Evolutionary conservation across 2,797 vertebrate species (phyloP).

Genomic region (Poeciliopsis gracilis): DNA sequence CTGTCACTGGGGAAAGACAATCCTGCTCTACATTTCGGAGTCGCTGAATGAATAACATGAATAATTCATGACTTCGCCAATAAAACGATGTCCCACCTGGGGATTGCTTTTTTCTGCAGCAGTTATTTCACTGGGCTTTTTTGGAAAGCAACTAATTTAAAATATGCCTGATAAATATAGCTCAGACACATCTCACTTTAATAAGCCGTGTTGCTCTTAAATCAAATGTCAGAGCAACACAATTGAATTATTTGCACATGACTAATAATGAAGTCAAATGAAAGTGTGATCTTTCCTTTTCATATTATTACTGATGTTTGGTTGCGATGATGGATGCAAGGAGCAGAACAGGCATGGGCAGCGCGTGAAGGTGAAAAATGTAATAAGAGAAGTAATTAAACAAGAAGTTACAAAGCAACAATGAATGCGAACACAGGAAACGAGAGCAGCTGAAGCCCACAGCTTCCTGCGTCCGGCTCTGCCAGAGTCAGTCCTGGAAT

Average conservation of each 20-base stretch:
- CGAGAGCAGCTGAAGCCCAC: neutral
- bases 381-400: neutral
- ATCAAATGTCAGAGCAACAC: constrained; percentile 28
- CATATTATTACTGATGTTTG: neutral
- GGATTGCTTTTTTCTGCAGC: constrained; percentile 49
- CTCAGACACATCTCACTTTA: constrained; percentile 44
- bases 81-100: constrained; percentile 52
- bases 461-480: neutral
- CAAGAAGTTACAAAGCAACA: neutral
- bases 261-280: constrained; percentile 11
- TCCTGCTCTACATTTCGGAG: constrained; percentile 53
- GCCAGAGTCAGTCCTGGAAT: neutral
- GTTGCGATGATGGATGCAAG: no score
- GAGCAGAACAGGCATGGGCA: no score
- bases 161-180: constrained; percentile 42
- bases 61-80: constrained; percentile 67
- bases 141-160: constrained; percentile 40
- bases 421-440: neutral
- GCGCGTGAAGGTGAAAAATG: no score
- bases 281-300: neutral
- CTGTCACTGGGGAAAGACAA: constrained; percentile 52
- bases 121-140: constrained; percentile 46
- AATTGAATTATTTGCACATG: constrained; percentile 7
- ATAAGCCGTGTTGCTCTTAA: constrained; percentile 30
- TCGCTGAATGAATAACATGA: constrained; percentile 37